Percentiles rank a stretch among this genome's conserved stretches.
These are phyloP conservation scores for Andrena dorsata DNA, from an alignment of 2,888 invertebrate genomes.

Conservation along the genomic window DNA sequence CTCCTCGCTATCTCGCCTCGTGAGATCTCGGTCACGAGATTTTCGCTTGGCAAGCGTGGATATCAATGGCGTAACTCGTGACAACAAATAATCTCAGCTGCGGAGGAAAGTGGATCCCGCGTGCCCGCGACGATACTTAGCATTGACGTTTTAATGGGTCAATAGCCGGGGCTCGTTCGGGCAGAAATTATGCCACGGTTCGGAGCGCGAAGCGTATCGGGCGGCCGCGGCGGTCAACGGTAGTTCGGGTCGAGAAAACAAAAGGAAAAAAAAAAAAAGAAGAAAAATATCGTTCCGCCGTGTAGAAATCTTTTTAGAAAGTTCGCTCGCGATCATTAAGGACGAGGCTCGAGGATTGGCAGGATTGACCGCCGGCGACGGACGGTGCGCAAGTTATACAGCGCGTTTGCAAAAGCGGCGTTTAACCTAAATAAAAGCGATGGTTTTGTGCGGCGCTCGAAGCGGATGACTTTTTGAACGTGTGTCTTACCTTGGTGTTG, in stretches of 20 bases:
- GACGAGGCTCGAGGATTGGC: constrained; percentile 41
- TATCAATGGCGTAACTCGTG: constrained; percentile 58
- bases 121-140: constrained; percentile 10
- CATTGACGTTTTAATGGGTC: constrained; percentile 49
- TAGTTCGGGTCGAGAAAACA: constrained; percentile 4
- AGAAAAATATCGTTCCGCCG: constrained; percentile 28
- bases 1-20: constrained; percentile 54
- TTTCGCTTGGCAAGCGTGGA: constrained; percentile 45
- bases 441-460: not conserved
- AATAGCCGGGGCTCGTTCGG: constrained; percentile 43
- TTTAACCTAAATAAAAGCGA: constrained; percentile 43
- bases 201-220: constrained; percentile 19
- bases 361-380: constrained; percentile 30
- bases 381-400: constrained; percentile 3
- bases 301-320: constrained; percentile 68
- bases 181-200: constrained; percentile 56
- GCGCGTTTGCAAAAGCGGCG: not conserved
- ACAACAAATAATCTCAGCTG: constrained; percentile 51
- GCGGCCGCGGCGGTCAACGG: constrained; percentile 19
- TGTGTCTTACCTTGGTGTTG: constrained; percentile 88
- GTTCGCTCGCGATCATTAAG: constrained; percentile 57
- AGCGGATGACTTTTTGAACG: constrained; percentile 11
- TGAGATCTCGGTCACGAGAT: constrained; percentile 56
- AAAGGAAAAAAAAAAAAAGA: constrained; percentile 25
- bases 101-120: constrained; percentile 13